Conservation (phyloP, 1,140 invertebrate genomes). For the Macrobrachium nipponense region DNA sequence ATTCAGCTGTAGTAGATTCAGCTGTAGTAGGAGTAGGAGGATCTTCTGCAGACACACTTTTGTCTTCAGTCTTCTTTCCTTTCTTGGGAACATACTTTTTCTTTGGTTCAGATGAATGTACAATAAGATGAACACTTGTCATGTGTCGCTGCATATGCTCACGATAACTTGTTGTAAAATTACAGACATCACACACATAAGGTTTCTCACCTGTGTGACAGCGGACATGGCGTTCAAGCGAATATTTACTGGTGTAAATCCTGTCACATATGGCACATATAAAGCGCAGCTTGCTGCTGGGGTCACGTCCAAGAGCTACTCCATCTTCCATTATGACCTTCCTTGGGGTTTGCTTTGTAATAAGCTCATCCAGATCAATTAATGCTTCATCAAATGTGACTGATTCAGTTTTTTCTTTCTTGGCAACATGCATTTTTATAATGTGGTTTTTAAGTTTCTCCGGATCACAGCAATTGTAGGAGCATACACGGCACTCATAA, state of each 20-base stretch:
- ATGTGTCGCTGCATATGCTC: conserved; percentile 64
- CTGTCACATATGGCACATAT: conserved; percentile 63
- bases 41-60: conserved; percentile 42
- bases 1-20: background rate
- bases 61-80: conserved; percentile 50
- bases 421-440: conserved; percentile 62
- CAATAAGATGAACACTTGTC: conserved; percentile 63
- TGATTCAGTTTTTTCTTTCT: conserved; percentile 57
- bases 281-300: conserved; percentile 56
- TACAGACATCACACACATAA: conserved; percentile 62
- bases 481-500: conserved; percentile 62
- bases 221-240: conserved; percentile 60
- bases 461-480: conserved; percentile 61
- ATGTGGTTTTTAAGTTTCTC: conserved; percentile 64
- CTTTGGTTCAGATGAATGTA: conserved; percentile 61
- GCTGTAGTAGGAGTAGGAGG: background rate
- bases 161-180: conserved; percentile 58
- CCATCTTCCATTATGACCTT: conserved; percentile 64
- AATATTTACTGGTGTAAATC: conserved; percentile 63
- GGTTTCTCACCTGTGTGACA: conserved; percentile 62
- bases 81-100: conserved; percentile 61
- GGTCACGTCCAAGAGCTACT: conserved; percentile 57
- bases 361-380: conserved; percentile 55
- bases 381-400: conserved; percentile 54
- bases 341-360: conserved; percentile 59